Evolutionary conservation across 2,888 invertebrate genomes (phyloP).

Genomic region (Harpagoxenus sublaevis): DNA sequence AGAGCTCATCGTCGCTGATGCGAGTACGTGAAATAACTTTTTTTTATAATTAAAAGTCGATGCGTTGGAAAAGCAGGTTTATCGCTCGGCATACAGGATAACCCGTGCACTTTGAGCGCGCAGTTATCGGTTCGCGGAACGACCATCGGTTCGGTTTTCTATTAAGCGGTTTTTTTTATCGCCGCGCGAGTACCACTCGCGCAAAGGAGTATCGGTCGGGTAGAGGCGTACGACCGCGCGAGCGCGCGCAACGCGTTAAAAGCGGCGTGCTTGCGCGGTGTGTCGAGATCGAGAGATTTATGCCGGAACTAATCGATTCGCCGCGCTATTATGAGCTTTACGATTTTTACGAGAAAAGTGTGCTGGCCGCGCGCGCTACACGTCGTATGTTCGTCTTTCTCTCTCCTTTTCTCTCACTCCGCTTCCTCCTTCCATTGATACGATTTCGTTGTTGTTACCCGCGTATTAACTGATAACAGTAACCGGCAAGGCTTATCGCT

Average conservation of each 20-base stretch:
- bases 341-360: slow-evolving; percentile 44
- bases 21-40: not conserved
- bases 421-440: slow-evolving; percentile 20
- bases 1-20: not conserved
- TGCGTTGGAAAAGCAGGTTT: slow-evolving; percentile 32
- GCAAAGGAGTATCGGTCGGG: not conserved
- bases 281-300: slow-evolving; percentile 39
- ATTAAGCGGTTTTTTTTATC: slow-evolving; percentile 22
- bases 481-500: slow-evolving; percentile 17
- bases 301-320: slow-evolving; percentile 52
- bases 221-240: not conserved
- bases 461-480: slow-evolving; percentile 23
- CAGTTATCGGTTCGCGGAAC: slow-evolving; percentile 23
- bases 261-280: slow-evolving; percentile 9
- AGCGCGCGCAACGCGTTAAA: slow-evolving; percentile 19
- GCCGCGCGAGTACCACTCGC: not conserved
- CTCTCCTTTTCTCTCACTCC: not conserved
- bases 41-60: slow-evolving; percentile 16
- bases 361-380: slow-evolving; percentile 2
- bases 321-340: slow-evolving; percentile 27
- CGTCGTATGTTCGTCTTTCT: not conserved
- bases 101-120: not conserved
- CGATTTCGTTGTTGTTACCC: slow-evolving; percentile 6
- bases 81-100: slow-evolving; percentile 24
- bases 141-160: slow-evolving; percentile 18